Evolutionary conservation across 1,140 invertebrate genomes (phyloP), one percentile per base, ranked within the genome.

Genomic region (Ceratina calcarata): DNA sequence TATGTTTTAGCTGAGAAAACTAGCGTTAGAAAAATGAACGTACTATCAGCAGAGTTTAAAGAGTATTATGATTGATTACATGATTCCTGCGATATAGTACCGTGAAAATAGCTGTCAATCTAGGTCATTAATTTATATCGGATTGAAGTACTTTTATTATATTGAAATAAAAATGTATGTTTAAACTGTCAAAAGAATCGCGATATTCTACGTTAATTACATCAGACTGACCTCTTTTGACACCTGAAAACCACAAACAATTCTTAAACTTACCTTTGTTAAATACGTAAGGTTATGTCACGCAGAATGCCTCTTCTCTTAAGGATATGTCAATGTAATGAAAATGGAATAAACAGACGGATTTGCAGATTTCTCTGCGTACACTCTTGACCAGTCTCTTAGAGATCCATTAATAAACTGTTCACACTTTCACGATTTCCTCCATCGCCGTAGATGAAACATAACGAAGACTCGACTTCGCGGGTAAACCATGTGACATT

Each of bases 321-420:
- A 32, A 72, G 6, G 20, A 65, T 49, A 16, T 12, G 53, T 20
- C 20, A 45, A 27, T 16, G 37, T 13, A 32, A 74, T 37, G 18
- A 61, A 2, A 20, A 60, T 22, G 8, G 66, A 45, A 65, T 3
- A 64, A 55, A 62, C 7, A 15, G 27, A 55, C 60, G 62, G 49
- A 45, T 71, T 78, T 27, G 32, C 55, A 71, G 64, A 62, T 51
- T 78, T 70, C 27, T 55, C 74, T 45, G 18, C 24, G 18, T 10
- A 68, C 18, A 70, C 71, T 6, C 3, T 4, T 53, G n/a, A 57
- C 22, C 77, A 84, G 68, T n/a, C 77, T 62, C 74, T 81, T 69
- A 27, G 55, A 71, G 77, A 69, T 61, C 76, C 86, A 80, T 82
- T 83, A 87, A 83, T 78, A 82, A 85, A 88, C 84, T 83, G 82